phyloP scores from a whole-genome alignment of 2,797 vertebrate genomes.

The Peromyscus aztecus region DNA sequence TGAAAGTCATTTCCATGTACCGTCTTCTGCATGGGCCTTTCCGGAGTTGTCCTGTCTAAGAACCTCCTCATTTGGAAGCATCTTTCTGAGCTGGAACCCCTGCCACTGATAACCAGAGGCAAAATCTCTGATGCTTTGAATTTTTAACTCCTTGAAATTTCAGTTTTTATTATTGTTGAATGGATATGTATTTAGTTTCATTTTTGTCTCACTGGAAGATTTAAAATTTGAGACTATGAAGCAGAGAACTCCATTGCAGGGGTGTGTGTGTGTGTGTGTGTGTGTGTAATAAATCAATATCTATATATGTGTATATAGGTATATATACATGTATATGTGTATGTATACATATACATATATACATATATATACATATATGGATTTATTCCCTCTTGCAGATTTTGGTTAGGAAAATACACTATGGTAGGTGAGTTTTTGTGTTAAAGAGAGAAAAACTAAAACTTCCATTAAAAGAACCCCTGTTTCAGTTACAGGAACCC shows the following conservation, averaged over 20 bases:
- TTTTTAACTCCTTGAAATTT: conserved; percentile 25
- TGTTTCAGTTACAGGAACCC: conserved; percentile 3
- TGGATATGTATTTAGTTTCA: conserved; percentile 54
- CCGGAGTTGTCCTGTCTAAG: neutral
- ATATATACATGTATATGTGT: neutral
- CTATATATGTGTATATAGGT: too few species aligned
- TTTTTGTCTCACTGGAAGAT: conserved; percentile 71
- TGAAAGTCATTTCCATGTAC: neutral
- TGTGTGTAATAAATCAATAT: neutral
- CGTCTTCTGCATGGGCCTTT: neutral
- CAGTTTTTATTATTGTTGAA: conserved; percentile 48
- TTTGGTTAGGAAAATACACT: conserved; percentile 43
- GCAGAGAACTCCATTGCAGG: conserved; percentile 36
- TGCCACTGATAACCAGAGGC: neutral
- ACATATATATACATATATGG: neutral
- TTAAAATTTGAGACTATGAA: conserved; percentile 63
- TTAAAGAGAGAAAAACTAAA: conserved; percentile 17
- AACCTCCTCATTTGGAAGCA: neutral
- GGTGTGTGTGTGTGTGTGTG: neutral
- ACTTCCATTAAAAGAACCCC: neutral
- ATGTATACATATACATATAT: neutral
- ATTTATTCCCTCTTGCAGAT: conserved; percentile 24
- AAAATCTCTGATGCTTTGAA: conserved; percentile 37
- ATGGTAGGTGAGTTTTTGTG: conserved; percentile 34
- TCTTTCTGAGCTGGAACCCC: neutral